Percentiles rank a stretch among this genome's conserved stretches.
Evolutionary conservation across 2,797 vertebrate species (phyloP).

Genomic region (Hozukius guyotensis): DNA sequence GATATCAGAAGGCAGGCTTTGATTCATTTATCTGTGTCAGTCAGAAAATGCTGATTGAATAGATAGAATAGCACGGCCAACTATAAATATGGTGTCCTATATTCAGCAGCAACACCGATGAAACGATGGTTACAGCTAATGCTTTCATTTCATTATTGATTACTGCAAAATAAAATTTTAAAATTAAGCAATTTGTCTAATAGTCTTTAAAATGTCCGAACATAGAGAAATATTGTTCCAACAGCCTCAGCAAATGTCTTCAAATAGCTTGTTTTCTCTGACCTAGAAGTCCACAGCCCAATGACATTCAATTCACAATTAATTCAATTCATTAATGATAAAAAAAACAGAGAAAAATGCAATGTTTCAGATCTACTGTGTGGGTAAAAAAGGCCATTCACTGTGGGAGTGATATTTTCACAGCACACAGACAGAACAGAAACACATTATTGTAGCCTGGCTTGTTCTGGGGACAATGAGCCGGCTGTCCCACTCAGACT

Average conservation of each 20-base stretch:
- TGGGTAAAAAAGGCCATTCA: neutral
- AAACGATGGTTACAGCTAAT: too few relatives aligned
- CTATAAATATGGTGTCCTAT: neutral
- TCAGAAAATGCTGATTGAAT: neutral
- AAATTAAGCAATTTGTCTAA: neutral
- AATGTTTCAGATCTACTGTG: neutral
- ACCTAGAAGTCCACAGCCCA: too few relatives aligned
- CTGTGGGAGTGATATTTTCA: neutral
- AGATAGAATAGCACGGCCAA: neutral
- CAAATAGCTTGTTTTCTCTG: neutral
- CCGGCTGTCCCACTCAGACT: slow-evolving; percentile 2
- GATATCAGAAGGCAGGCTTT: neutral
- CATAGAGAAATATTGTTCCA: neutral
- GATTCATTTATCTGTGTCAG: neutral
- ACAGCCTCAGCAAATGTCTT: neutral
- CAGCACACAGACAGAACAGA: slow-evolving; percentile 15
- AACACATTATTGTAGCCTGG: neutral
- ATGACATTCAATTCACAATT: neutral
- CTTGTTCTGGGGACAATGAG: slow-evolving; percentile 5
- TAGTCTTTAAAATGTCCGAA: neutral
- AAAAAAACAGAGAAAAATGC: neutral
- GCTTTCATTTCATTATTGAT: neutral
- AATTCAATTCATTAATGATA: neutral
- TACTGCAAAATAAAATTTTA: neutral
- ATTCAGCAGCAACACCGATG: too few relatives aligned